Base-by-base conservation (phyloP, 1,140 invertebrate species). In the Penaeus vannamei region DNA sequence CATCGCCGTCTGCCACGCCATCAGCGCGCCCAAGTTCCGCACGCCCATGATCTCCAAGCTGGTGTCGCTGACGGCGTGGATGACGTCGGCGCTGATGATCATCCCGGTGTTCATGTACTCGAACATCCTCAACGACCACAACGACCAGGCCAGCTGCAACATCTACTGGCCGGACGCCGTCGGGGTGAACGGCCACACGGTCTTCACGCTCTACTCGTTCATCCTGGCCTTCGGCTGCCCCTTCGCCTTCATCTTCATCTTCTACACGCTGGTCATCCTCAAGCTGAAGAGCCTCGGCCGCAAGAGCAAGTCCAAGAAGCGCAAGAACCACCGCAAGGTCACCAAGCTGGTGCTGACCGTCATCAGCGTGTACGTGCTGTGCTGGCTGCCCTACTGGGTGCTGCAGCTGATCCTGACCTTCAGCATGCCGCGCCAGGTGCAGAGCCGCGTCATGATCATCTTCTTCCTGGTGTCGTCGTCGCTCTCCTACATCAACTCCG, bases 231-330 rank as follows among this genome's bases (percentile, higher is more conserved):
- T 99, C 92, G 96, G 4, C 29, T 85, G 84, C 84, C 84, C 84
- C 69, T 72, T 85, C 69, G 72, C 84, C 26, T 69, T 85, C 69
- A 99, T 99, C 86, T 95, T 98, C 89, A 95, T 98, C n/a, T 99
- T 99, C 93, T 99, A 99, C 93, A 96, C 96, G 90, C 94, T 98
- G 84, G 98, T 99, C 2, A 97, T 99, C 72, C 94, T 96, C 42
- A 98, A 98, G 92, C 94, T 99, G 76, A 90, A 96, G 91, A 97
- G 96, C 0, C 96, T 97, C 0, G 97, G 96, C 4, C 97, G 96
- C 26, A 97, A 97, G 69, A 32, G 26, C 53, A 85, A 85, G 84
- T 77, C 84, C 12, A 76, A 60, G 61, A 85, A 85, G 84, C 72
- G 72, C 26, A 76, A 76, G n/a, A 85, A 59, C 26, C 84, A 85